These are phyloP conservation scores for Phalloptychus januarius DNA, from an alignment of 2,797 vertebrate species.

Conservation along the genomic window DNA sequence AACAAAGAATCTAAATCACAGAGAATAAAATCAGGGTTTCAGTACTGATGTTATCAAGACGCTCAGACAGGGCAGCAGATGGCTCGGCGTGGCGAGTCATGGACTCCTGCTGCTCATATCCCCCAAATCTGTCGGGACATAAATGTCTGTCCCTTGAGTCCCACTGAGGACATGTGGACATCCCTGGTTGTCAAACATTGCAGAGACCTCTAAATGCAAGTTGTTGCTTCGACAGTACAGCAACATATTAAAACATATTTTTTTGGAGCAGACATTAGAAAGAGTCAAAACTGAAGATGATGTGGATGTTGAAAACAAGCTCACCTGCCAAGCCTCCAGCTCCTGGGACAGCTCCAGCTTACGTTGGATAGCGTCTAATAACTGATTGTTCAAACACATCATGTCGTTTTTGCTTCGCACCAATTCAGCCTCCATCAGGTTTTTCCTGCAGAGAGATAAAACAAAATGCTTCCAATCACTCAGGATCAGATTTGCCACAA, in stretches of 20 bases:
- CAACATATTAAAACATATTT: background rate
- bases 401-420: slow-evolving; percentile 82
- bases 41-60: slow-evolving; percentile 29
- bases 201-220: background rate
- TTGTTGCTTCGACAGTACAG: background rate
- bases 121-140: slow-evolving; percentile 25
- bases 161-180: slow-evolving; percentile 13
- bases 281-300: background rate
- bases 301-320: background rate
- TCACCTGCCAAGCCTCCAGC: slow-evolving; percentile 90
- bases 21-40: slow-evolving; percentile 16
- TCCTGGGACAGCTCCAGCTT: slow-evolving; percentile 89
- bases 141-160: slow-evolving; percentile 16
- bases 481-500: background rate
- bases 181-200: too few species aligned
- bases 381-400: slow-evolving; percentile 84
- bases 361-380: slow-evolving; percentile 86
- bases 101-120: slow-evolving; percentile 52
- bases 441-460: slow-evolving; percentile 78
- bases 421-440: slow-evolving; percentile 85
- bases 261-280: background rate
- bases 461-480: background rate
- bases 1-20: background rate
- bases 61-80: slow-evolving; percentile 44
- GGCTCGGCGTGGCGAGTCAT: slow-evolving; percentile 40